Evolutionary conservation across 2,797 vertebrate genomes (phyloP).

Genomic region (Hafferia zeledoni): DNA sequence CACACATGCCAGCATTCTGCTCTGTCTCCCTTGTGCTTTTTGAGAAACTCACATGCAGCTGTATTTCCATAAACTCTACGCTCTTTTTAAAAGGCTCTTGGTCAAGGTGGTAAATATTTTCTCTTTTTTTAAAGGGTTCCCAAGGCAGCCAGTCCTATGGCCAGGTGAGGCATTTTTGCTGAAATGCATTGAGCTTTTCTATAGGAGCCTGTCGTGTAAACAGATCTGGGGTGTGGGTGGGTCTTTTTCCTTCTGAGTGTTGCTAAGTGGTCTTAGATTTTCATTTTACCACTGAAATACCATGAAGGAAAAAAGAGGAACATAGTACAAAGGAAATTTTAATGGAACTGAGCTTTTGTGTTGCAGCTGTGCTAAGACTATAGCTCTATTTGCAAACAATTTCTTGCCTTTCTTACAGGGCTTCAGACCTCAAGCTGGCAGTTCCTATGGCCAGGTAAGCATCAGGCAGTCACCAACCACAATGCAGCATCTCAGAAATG

Average conservation of each 20-base stretch:
- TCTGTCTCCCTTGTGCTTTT: not conserved
- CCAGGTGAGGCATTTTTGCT: not conserved
- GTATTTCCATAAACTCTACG: fast-evolving
- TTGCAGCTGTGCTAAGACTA: too few relatives aligned
- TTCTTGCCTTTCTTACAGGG: not conserved
- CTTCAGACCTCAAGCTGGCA: not conserved
- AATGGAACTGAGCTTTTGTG: too few relatives aligned
- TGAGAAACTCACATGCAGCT: not conserved
- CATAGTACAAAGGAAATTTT: too few relatives aligned
- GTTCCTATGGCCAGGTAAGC: conserved; percentile 10
- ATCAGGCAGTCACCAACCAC: not conserved
- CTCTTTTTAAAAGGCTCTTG: not conserved
- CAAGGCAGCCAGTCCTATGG: not conserved
- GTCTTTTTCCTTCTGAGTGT: too few relatives aligned
- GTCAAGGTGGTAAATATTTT: not conserved
- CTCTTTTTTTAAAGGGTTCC: not conserved
- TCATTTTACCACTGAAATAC: too few relatives aligned
- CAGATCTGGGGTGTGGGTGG: fast-evolving
- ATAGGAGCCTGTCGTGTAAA: fast-evolving
- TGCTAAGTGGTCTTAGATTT: too few relatives aligned
- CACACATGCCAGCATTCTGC: too few relatives aligned
- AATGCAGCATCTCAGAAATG: not conserved
- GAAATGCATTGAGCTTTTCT: not conserved
- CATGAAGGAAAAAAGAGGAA: too few relatives aligned
- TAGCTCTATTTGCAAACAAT: too few relatives aligned